These are phyloP conservation scores for Kryptolebias ocellatus DNA, from an alignment of 2,797 vertebrate genomes.

Conservation along the genomic window DNA sequence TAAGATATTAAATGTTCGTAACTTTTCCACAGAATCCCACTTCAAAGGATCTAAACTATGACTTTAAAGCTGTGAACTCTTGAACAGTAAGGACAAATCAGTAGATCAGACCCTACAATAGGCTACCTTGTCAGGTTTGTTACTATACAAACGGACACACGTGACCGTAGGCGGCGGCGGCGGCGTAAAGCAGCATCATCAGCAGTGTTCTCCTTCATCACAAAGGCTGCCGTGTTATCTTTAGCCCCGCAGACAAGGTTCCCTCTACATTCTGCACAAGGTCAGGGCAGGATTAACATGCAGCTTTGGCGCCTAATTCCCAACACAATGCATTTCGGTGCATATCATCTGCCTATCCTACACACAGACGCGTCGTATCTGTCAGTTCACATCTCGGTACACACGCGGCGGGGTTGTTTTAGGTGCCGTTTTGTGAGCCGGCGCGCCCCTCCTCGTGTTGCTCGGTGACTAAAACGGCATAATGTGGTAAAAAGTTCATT, in stretches of 20 bases:
- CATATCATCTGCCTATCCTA: conserved; percentile 32
- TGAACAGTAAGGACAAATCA: conserved; percentile 21
- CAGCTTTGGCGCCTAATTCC: conserved; percentile 69
- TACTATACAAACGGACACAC: conserved; percentile 64
- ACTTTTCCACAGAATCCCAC: too few relatives aligned
- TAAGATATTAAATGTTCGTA: too few relatives aligned
- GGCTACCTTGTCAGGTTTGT: conserved; percentile 69
- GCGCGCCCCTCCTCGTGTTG: background rate
- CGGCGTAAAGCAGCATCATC: conserved; percentile 72
- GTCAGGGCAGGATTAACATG: conserved; percentile 75
- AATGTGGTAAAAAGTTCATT: conserved; percentile 25
- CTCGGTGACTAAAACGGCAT: background rate
- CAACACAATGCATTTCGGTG: conserved; percentile 65
- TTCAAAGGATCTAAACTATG: too few relatives aligned
- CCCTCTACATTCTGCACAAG: conserved; percentile 71
- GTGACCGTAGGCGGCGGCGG: conserved; percentile 58
- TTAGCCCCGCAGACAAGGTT: conserved; percentile 68
- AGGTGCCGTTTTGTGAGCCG: conserved; percentile 4
- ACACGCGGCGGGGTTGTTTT: background rate
- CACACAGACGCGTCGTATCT: conserved; percentile 23
- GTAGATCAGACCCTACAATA: conserved; percentile 49
- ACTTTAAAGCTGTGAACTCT: too few relatives aligned
- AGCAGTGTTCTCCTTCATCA: conserved; percentile 74
- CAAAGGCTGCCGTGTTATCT: conserved; percentile 75
- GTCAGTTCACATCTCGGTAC: conserved; percentile 16